phyloP scores from a whole-genome alignment of 2,888 invertebrate genomes.

The Cataglyphis altisquamis region DNA sequence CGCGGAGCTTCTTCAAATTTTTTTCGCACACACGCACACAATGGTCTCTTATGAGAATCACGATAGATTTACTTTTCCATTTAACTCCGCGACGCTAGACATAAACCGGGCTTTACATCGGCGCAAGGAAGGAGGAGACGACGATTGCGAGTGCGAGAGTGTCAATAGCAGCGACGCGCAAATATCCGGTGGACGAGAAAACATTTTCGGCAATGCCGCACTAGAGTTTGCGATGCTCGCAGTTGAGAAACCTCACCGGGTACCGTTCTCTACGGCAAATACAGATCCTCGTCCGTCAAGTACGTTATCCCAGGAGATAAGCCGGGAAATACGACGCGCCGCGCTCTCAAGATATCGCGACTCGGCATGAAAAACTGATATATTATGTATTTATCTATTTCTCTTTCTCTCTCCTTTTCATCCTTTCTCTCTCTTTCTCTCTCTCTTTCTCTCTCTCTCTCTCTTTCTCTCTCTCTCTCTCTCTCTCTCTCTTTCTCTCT shows the following conservation, averaged over 20 bases:
- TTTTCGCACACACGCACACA: conserved; percentile 14
- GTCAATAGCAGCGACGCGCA: conserved; percentile 51
- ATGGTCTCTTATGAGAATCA: conserved; percentile 43
- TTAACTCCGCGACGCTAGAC: conserved; percentile 48
- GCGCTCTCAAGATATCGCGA: conserved; percentile 25
- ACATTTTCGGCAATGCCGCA: conserved; percentile 44
- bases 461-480: background rate
- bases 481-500: background rate
- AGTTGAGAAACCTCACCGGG: conserved; percentile 23
- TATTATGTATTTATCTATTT: conserved; percentile 59
- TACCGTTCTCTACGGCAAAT: conserved; percentile 60
- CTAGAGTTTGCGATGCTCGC: background rate
- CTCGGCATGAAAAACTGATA: conserved; percentile 44
- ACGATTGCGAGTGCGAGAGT: conserved; percentile 38
- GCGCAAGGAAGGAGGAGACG: conserved; percentile 3
- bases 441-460: background rate
- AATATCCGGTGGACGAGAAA: conserved; percentile 43
- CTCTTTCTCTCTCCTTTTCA: conserved; percentile 8
- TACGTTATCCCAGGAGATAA: conserved; percentile 61
- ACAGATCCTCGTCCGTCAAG: conserved; percentile 61
- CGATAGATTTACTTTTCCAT: conserved; percentile 49
- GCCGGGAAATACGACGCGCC: conserved; percentile 61
- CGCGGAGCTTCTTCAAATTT: conserved; percentile 30
- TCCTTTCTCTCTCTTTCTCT: background rate
- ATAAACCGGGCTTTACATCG: conserved; percentile 25